A percentile compares a stretch with the other conserved stretches of the same genome.
Conservation (phyloP, 2,888 invertebrate species). For the Ferrisia virgata region DNA sequence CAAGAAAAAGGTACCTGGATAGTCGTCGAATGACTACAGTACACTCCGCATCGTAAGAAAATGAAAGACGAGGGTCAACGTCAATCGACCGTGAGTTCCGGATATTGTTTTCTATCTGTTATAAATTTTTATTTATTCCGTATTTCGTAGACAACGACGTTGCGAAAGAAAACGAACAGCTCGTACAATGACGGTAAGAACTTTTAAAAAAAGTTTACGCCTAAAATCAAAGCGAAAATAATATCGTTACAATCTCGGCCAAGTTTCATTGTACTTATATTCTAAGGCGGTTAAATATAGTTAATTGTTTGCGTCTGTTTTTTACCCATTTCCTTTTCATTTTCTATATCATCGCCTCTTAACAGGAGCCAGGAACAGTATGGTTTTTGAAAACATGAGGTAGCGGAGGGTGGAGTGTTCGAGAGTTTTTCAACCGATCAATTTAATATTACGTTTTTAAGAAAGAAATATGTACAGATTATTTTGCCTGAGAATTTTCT, state of each 20-base stretch:
- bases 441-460: too few relatives aligned
- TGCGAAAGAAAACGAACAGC: not conserved
- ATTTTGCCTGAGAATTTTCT: too few relatives aligned
- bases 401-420: not conserved
- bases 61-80: not conserved
- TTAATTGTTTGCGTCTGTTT: not conserved
- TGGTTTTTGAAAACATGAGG: not conserved
- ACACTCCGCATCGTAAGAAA: not conserved
- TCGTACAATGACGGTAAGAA: not conserved
- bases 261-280: not conserved
- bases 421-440: too few relatives aligned
- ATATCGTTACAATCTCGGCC: not conserved
- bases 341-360: not conserved
- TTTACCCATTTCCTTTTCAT: not conserved
- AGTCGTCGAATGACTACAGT: not conserved
- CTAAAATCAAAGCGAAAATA: not conserved
- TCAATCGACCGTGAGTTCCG: conserved; percentile 28
- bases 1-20: not conserved
- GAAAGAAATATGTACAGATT: too few relatives aligned
- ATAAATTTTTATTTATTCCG: conserved; percentile 26
- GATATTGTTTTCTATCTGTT: conserved; percentile 26
- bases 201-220: not conserved
- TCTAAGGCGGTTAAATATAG: not conserved
- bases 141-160: not conserved
- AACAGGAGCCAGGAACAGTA: not conserved